Percentiles rank a stretch among this genome's conserved stretches.
phyloP scores from a whole-genome alignment of 2,888 invertebrate genomes.

The Pandemis heparana region DNA sequence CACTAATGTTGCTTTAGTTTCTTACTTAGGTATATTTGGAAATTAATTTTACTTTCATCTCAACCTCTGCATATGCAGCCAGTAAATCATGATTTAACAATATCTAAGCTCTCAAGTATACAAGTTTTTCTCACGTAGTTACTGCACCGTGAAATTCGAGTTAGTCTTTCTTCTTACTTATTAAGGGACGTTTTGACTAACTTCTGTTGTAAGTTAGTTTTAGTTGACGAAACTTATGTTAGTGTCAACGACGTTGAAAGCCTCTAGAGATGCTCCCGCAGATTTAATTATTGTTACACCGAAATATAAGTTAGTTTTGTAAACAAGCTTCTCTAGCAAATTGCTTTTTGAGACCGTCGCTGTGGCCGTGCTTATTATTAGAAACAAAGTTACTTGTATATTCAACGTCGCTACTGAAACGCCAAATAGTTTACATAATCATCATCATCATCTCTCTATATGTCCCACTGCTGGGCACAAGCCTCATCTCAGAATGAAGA shows the following conservation, averaged over 20 bases:
- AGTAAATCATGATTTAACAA: conserved; percentile 13
- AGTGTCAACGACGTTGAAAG: conserved; percentile 40
- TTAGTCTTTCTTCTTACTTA: conserved; percentile 39
- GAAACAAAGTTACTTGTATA: not conserved
- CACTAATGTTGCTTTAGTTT: not conserved
- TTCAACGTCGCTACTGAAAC: not conserved
- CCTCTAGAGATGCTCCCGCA: conserved; percentile 35
- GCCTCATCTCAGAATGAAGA: too few relatives aligned
- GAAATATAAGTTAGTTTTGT: conserved; percentile 32
- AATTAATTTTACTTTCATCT: not conserved
- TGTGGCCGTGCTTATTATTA: conserved; percentile 1
- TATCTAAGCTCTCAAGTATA: conserved; percentile 8
- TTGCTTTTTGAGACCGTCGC: conserved; percentile 16
- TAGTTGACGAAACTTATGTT: conserved; percentile 42
- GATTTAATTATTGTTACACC: conserved; percentile 39
- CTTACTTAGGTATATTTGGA: too few relatives aligned
- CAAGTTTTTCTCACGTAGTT: conserved; percentile 37
- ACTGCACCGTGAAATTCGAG: conserved; percentile 29
- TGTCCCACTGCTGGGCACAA: too few relatives aligned
- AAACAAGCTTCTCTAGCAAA: conserved; percentile 30
- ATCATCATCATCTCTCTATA: too few relatives aligned
- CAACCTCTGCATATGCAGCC: not conserved
- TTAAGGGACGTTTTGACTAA: conserved; percentile 42
- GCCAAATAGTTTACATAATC: not conserved
- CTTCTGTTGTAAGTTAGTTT: conserved; percentile 40